These are phyloP conservation scores for Troides oblongomaculatus DNA, from an alignment of 2,888 invertebrate species.

Conservation along the genomic window DNA sequence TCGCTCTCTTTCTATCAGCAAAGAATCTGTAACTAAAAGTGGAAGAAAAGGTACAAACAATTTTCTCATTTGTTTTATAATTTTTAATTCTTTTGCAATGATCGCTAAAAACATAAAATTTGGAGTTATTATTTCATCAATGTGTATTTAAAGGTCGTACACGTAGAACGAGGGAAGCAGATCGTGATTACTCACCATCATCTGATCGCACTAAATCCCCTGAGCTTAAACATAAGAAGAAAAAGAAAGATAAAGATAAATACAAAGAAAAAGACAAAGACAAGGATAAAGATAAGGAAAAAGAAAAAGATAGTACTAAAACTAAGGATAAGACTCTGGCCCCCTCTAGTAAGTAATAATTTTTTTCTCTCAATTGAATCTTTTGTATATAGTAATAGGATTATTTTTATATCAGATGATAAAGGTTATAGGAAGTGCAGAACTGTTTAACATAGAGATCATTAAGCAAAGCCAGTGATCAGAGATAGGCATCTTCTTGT, in stretches of 20 bases:
- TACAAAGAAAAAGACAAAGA: constrained; percentile 53
- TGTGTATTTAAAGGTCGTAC: constrained; percentile 52
- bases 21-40: constrained; percentile 49
- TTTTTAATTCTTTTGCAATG: neutral
- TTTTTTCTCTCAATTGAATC: too few species aligned
- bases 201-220: constrained; percentile 58
- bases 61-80: neutral
- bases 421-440: too few species aligned
- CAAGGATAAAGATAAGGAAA: constrained; percentile 49
- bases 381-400: too few species aligned
- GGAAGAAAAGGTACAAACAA: constrained; percentile 52
- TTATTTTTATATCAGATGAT: too few species aligned
- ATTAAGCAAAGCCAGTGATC: too few species aligned
- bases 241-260: constrained; percentile 61
- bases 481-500: too few species aligned
- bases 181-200: constrained; percentile 60
- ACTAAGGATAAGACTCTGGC: constrained; percentile 74
- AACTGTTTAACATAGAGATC: too few species aligned
- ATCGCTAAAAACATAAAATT: too few species aligned
- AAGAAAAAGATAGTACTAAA: constrained; percentile 52
- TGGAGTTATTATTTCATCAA: too few species aligned
- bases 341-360: constrained; percentile 63
- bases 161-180: constrained; percentile 52
- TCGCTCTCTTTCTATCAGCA: constrained; percentile 66
- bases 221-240: constrained; percentile 61